Evolutionary conservation across 2,797 vertebrate species (phyloP).

Genomic region (Setipinna tenuifilis): DNA sequence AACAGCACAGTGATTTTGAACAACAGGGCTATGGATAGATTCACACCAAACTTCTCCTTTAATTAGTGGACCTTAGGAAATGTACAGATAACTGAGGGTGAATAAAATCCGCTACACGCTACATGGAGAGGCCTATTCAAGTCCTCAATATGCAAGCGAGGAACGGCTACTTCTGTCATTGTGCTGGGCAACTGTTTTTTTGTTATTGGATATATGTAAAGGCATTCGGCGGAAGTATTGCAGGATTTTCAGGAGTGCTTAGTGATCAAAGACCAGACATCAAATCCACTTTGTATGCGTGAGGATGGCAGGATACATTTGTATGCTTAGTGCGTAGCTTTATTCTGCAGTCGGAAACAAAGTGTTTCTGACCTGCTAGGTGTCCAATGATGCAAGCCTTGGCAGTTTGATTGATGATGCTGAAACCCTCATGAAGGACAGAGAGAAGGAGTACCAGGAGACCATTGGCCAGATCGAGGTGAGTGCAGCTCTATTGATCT

Average conservation of each 20-base stretch:
- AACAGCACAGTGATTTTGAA: no score
- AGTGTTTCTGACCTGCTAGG: conserved; percentile 52
- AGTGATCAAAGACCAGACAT: background rate
- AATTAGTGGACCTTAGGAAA: no score
- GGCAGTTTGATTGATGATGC: conserved; percentile 95
- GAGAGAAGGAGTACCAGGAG: conserved; percentile 97
- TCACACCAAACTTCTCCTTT: no score
- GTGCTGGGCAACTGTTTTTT: background rate
- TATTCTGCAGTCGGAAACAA: background rate
- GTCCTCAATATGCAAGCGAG: background rate
- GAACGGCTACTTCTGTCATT: background rate
- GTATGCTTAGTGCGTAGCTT: background rate
- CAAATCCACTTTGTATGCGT: background rate
- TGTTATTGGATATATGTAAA: background rate
- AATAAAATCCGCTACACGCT: no score
- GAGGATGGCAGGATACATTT: background rate
- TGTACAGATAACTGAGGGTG: no score
- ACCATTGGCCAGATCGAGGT: conserved; percentile 98
- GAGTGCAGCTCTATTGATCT: conserved; percentile 35
- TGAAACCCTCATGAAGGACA: conserved; percentile 93
- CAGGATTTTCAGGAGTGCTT: background rate
- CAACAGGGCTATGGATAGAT: no score
- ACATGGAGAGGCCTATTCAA: no score
- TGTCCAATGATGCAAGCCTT: conserved; percentile 89
- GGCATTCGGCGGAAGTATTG: background rate